Conservation (phyloP, 1,140 invertebrate species). For the Gryllus bimaculatus region DNA sequence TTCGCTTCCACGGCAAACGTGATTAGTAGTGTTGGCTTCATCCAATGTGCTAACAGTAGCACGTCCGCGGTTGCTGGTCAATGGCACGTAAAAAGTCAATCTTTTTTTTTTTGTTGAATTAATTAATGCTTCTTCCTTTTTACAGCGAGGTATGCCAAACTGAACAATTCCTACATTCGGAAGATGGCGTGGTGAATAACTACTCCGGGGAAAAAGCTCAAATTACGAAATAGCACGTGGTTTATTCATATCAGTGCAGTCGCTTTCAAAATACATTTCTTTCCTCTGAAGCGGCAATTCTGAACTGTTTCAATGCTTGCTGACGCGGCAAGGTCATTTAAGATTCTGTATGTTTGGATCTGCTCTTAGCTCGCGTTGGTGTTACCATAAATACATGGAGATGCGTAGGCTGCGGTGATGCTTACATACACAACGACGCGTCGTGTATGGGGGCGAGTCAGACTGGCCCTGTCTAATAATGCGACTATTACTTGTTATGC, state of each 20-base stretch:
- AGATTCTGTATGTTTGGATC: not conserved
- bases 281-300: not conserved
- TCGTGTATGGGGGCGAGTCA: no score
- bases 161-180: not conserved
- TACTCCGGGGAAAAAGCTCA: not conserved
- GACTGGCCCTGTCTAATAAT: not conserved
- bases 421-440: no score
- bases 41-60: not conserved
- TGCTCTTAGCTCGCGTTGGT: not conserved
- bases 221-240: not conserved
- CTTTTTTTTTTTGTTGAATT: not conserved
- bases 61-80: not conserved
- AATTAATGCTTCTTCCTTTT: not conserved
- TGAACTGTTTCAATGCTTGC: not conserved
- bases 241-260: not conserved
- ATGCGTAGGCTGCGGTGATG: not conserved
- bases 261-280: not conserved
- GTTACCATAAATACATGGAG: not conserved
- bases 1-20: not conserved
- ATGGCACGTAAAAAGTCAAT: not conserved
- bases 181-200: not conserved
- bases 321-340: not conserved
- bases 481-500: not conserved
- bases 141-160: not conserved
- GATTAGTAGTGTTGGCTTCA: not conserved